Evolutionary conservation across 2,113 vertebrate species (phyloP), one percentile per base, ranked within the genome.

Genomic region (Sander lucioperca): DNA sequence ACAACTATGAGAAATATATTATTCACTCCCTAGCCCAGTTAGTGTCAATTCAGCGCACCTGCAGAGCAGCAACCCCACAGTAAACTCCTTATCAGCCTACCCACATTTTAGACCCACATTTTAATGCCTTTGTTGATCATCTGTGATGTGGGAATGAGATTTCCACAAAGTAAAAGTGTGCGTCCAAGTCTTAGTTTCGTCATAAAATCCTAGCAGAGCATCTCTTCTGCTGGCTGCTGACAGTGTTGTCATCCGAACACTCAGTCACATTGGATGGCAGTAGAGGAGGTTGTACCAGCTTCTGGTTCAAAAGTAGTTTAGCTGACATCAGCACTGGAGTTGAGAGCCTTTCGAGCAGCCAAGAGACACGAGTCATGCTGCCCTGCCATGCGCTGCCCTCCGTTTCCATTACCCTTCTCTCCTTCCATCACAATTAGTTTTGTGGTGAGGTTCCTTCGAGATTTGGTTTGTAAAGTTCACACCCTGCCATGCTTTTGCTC

Each of bases 391-490:
- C 7, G 18, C 33, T 72, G 6, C 30, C 13, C 65, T 43, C 25
- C 1, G 12, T 43, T 61, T 68, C 30, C 23, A 81, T 63, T 56
- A 30, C 45, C 19, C 43, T 14, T 68, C 51, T 64, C 19, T 15
- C 6, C 59, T 58, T 80, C 25, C 21, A 21, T 33, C 68, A 36
- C 25, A 39, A 11, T 66, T 48, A 65, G 43, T 48, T 58, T 74
- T 27, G 30, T 50, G 15, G 11, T n/a, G 43, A 74, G 33, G 12
- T 23, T 19, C 57, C 72, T 64, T 79, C 4, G n/a, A 64, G n/a
- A 76, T 56, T 25, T 5, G 12, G 1, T 62, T 70, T 54, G 47
- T 27, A 4, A 48, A 25, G 39, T 53, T 65, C 21, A 43, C 7
- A 21, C 11, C 54, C 18, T 7, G 53, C 12, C 15, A 3, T 72